Base-by-base conservation (phyloP, 92 coral and sea anemone genomes). In the Pocillopora meandrina region DNA sequence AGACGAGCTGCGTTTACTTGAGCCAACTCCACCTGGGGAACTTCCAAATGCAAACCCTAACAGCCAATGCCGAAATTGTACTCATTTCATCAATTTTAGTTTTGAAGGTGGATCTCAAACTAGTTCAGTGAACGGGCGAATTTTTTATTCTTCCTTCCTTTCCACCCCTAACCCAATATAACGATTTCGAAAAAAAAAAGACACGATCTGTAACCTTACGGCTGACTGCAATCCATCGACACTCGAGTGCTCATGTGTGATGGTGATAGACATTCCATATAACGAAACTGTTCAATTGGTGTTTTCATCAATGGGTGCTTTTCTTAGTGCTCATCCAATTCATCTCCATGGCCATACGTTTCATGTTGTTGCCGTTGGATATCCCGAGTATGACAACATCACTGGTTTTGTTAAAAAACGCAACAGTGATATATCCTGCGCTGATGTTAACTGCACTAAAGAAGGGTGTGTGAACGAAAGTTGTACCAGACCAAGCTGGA, bases 321-420 rank as follows among this genome's bases (percentile, higher is more conserved):
- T 0, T 42, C 52, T 3, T 17, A 23, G 21, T 9, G 11, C 65
- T 63, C 90, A 84, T 62, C 86, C 92, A 18, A 81, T 91, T 26
- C 93, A 91, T 55, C 74, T 91, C 47, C 92, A 90, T 61, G 92
- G 92, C 74, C 92, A 89, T 26, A 89, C 88, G 60, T 89, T 89
- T 74, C 92, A 89, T 83, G 92, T 89, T 84, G 12, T 77, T 84
- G 12, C 78, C 78, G 82, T 89, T 13, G 92, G 86, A n/a, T 88
- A 84, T 57, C 88, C 88, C 56, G 57, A 77, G 6, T 87, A 89
- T 68, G 68, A 88, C 88, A 55, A 78, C 4, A 80, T 87, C 31
- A 86, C 84, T 56, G 92, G 92, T 19, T 72, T 67, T 65, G 81
- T 90, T 47, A 34, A 18, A 18, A 71, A 67, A 12, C 85, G 69